Evolutionary conservation across 2,797 vertebrate genomes (phyloP).

Genomic region (Tokudaia tokunoshimensis): DNA sequence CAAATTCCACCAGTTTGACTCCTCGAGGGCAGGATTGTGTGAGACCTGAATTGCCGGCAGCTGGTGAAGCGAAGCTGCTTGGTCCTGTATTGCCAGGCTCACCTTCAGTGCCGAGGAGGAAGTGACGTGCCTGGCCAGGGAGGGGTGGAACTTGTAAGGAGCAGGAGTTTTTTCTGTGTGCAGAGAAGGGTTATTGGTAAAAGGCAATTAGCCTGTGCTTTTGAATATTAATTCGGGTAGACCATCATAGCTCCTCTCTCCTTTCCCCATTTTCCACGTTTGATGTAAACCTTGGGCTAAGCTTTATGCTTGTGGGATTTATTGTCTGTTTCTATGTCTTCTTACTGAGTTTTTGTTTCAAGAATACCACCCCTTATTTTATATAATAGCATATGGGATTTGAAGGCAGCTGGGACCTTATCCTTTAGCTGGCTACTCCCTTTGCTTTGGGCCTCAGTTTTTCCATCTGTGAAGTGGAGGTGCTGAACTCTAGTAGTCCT

Average conservation of each 20-base stretch:
- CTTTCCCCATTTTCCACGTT: slow-evolving; percentile 7
- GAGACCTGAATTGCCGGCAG: slow-evolving; percentile 22
- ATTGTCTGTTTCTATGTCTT: slow-evolving; percentile 13
- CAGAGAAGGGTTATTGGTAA: slow-evolving; percentile 34
- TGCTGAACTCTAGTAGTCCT: background rate
- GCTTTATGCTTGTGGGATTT: slow-evolving; percentile 5
- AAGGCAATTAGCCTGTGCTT: slow-evolving; percentile 26
- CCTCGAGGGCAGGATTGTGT: slow-evolving; percentile 9
- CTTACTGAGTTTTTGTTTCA: background rate
- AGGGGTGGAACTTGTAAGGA: slow-evolving; percentile 31
- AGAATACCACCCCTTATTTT: background rate
- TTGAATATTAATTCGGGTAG: slow-evolving; percentile 19
- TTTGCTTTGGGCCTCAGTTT: background rate
- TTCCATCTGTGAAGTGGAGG: slow-evolving; percentile 1
- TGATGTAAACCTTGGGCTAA: background rate
- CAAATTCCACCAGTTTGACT: background rate
- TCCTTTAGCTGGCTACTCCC: background rate
- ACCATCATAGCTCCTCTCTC: background rate
- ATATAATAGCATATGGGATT: background rate
- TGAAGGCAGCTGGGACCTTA: background rate
- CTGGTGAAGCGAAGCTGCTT: slow-evolving; percentile 1
- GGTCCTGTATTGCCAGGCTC: background rate
- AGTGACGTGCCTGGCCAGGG: background rate
- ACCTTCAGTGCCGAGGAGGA: background rate
- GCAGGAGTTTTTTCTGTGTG: background rate